Conservation (phyloP, 2,113 vertebrate species). For the Callionymus lyra region DNA sequence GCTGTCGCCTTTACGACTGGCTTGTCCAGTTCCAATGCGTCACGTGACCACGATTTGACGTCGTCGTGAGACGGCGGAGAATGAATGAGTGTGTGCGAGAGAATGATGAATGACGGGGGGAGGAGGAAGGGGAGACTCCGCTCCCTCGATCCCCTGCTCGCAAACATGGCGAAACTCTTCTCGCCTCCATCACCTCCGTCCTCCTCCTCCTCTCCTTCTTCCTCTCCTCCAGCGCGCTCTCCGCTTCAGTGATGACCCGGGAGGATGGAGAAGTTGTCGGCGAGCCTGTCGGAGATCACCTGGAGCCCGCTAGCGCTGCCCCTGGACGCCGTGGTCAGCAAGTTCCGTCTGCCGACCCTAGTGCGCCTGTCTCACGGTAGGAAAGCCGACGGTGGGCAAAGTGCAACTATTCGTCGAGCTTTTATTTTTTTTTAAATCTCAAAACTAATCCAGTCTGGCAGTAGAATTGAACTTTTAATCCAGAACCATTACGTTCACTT, state of each 20-base stretch:
- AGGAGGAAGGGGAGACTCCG: conserved; percentile 20
- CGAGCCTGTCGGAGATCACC: conserved; percentile 78
- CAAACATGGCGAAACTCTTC: conserved; percentile 61
- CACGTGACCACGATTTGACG: neutral
- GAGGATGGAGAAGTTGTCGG: conserved; percentile 85
- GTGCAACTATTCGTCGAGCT: too few species aligned
- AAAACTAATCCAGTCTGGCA: too few species aligned
- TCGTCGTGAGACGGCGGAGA: too few species aligned
- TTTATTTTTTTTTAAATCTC: too few species aligned
- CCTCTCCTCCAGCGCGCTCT: conserved; percentile 27
- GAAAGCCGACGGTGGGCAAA: neutral
- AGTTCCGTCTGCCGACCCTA: conserved; percentile 83
- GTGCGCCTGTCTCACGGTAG: conserved; percentile 82
- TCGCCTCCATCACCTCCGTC: conserved; percentile 4
- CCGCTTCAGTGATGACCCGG: conserved; percentile 56
- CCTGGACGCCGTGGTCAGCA: conserved; percentile 85
- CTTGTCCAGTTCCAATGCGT: too few species aligned
- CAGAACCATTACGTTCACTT: too few species aligned
- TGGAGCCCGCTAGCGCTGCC: conserved; percentile 88
- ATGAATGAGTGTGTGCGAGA: neutral
- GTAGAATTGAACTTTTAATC: too few species aligned
- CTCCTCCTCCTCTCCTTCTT: conserved; percentile 1
- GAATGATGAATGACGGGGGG: neutral
- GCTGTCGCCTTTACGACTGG: too few species aligned
- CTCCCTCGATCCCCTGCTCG: conserved; percentile 22